Conservation (phyloP, 2,113 vertebrate genomes). For the Hemiscyllium ocellatum region DNA sequence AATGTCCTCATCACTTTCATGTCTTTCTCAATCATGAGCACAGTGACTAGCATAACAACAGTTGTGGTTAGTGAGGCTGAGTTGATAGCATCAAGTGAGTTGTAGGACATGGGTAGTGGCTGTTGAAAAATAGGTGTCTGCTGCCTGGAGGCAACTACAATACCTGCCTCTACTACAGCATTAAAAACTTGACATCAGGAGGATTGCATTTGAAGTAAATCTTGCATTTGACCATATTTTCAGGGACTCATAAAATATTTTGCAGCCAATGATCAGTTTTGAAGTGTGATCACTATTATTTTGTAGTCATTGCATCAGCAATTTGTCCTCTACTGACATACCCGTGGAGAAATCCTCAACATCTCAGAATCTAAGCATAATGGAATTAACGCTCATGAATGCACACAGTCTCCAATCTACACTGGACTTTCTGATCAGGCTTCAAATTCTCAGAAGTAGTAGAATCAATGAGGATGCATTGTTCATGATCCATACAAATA, state of each 20-base stretch:
- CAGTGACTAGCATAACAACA: neutral
- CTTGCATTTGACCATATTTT: neutral
- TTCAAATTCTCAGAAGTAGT: neutral
- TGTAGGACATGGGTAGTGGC: neutral
- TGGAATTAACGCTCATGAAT: neutral
- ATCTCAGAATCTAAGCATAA: neutral
- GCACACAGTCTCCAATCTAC: neutral
- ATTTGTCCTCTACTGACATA: neutral
- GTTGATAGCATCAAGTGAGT: neutral
- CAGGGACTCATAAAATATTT: neutral
- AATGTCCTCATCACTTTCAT: neutral
- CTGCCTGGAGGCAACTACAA: neutral
- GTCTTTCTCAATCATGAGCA: neutral
- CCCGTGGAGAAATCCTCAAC: neutral
- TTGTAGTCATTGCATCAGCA: neutral
- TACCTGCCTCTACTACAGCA: neutral
- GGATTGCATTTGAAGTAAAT: neutral
- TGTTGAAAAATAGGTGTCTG: neutral
- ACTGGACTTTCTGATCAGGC: neutral
- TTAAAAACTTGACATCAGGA: neutral
- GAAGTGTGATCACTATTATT: neutral
- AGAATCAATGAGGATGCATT: neutral
- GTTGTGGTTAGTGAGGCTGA: neutral
- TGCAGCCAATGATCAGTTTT: neutral
- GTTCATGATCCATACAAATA: neutral